Percentiles rank a stretch among this genome's conserved stretches.
These are phyloP conservation scores for Scolopax rusticola DNA, from an alignment of 2,797 vertebrate genomes.

Conservation along the genomic window DNA sequence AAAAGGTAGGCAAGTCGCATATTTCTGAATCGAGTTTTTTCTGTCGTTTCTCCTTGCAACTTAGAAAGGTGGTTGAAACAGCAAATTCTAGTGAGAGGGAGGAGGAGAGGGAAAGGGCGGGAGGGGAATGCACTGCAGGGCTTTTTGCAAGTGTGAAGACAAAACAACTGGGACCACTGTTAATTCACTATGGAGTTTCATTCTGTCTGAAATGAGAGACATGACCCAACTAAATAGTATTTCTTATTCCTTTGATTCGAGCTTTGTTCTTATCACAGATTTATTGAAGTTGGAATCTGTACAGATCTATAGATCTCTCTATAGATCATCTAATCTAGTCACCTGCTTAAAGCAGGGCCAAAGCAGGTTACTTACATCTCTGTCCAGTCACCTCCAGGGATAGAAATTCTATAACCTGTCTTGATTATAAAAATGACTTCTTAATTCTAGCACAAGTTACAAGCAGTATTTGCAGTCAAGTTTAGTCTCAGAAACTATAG, in stretches of 20 bases:
- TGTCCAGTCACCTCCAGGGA: not conserved
- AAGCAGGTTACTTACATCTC: not conserved
- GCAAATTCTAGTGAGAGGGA: not conserved
- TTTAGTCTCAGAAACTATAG: not conserved
- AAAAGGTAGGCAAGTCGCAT: conserved; percentile 83
- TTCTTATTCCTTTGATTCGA: not conserved
- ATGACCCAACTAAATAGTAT: not conserved
- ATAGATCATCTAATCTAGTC: rapidly evolving
- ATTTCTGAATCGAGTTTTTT: not conserved
- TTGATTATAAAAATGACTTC: not conserved
- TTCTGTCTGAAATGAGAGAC: not conserved
- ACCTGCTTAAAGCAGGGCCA: not conserved
- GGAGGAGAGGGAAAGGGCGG: not conserved
- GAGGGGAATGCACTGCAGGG: not conserved
- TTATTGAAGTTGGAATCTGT: not conserved
- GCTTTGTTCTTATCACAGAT: not conserved
- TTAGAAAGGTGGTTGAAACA: not conserved
- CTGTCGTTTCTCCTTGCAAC: not conserved
- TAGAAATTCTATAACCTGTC: not conserved
- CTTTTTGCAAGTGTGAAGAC: rapidly evolving
- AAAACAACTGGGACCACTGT: not conserved
- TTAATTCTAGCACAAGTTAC: not conserved
- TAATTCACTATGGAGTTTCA: not conserved
- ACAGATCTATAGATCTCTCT: not conserved
- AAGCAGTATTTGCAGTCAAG: not conserved